Evolutionary conservation across 2,113 vertebrate species (phyloP).

Genomic region (Sorex fumeus): DNA sequence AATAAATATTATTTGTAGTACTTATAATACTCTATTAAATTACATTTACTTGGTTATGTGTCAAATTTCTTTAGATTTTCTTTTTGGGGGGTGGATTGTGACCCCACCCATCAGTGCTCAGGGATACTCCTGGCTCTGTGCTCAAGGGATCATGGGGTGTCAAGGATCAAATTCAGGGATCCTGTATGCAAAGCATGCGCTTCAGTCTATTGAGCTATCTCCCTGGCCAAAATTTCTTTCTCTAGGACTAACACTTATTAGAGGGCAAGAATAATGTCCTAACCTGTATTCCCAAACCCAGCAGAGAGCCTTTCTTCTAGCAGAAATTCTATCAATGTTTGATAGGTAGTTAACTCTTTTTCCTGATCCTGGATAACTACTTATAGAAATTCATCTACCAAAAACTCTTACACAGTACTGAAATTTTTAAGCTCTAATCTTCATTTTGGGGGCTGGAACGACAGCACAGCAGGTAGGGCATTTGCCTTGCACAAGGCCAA

Average conservation of each 20-base stretch:
- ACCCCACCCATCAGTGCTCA: too few relatives aligned
- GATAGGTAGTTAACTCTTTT: neutral
- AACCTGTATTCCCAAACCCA: neutral
- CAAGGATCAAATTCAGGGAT: too few relatives aligned
- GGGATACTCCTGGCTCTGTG: too few relatives aligned
- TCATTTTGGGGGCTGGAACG: too few relatives aligned
- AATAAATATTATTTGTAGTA: neutral
- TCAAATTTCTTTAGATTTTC: constrained; percentile 30
- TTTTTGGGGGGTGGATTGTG: too few relatives aligned
- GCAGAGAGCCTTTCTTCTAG: neutral
- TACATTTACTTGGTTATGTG: constrained; percentile 14
- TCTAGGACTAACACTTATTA: constrained; percentile 22
- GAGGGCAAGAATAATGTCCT: neutral
- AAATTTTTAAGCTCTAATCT: constrained; percentile 33
- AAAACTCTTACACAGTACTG: constrained; percentile 14
- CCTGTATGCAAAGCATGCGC: too few relatives aligned
- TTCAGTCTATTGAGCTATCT: too few relatives aligned
- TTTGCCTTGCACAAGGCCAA: too few relatives aligned
- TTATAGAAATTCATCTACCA: neutral
- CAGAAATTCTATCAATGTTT: neutral
- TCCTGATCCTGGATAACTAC: neutral
- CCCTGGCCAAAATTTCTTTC: neutral
- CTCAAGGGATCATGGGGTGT: too few relatives aligned
- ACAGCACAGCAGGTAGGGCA: too few relatives aligned
- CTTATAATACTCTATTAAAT: neutral